Evolutionary conservation across 2,113 vertebrate genomes (phyloP).

Genomic region (Myotis lucifugus): DNA sequence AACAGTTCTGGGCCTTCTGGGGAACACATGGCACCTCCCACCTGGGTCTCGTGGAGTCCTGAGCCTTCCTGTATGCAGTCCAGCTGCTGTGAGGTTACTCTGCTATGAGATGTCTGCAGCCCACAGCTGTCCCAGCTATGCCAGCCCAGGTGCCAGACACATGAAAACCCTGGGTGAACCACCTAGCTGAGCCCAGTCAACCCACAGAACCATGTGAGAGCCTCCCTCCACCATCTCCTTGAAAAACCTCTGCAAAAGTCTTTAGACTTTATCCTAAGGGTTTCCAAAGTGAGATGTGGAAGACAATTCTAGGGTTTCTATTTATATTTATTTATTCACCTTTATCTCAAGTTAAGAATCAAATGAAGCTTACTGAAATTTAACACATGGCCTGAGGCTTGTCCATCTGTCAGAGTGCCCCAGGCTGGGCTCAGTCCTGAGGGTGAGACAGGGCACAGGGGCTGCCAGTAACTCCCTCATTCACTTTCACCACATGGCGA

Average conservation of each 20-base stretch:
- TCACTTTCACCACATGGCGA: not conserved
- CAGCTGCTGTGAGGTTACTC: not conserved
- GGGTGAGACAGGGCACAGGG: not conserved
- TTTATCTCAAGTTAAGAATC: constrained; percentile 1
- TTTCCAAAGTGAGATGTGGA: not conserved
- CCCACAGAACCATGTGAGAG: not conserved
- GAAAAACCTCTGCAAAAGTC: not conserved
- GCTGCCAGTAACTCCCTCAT: not conserved
- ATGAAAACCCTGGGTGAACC: not conserved
- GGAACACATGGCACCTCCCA: not conserved
- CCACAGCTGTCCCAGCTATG: not conserved
- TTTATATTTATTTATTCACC: not conserved
- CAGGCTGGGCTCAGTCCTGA: not conserved
- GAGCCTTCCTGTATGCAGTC: not conserved
- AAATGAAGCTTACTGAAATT: not conserved
- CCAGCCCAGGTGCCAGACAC: accelerated
- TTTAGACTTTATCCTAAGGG: not conserved
- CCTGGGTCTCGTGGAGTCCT: not conserved
- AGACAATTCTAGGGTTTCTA: not conserved
- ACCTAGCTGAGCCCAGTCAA: not conserved
- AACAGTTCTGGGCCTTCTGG: not conserved
- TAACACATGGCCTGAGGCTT: not conserved
- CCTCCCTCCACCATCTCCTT: not conserved
- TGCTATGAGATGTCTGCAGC: not conserved
- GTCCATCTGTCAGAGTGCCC: not conserved